Conservation (phyloP, 2,888 invertebrate species). For the Metacarcinus magister region DNA sequence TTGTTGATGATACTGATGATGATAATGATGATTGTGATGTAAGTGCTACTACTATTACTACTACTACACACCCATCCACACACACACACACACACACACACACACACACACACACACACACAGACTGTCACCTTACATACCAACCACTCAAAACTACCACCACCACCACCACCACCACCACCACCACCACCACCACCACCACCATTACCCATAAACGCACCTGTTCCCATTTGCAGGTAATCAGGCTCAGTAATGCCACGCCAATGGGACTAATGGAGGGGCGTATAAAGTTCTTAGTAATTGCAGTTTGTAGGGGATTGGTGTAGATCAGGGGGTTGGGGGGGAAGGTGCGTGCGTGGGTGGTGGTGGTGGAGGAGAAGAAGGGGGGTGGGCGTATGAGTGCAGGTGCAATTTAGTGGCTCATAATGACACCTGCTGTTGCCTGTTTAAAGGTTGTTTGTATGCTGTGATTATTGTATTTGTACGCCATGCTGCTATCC, state of each 20-base stretch:
- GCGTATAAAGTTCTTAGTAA: slow-evolving; percentile 41
- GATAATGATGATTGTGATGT: too few relatives aligned
- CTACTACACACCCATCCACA: not conserved
- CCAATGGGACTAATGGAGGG: slow-evolving; percentile 10
- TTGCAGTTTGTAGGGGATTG: not conserved
- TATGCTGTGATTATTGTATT: not conserved
- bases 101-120: not conserved
- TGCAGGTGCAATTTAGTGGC: not conserved
- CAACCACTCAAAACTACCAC: not conserved
- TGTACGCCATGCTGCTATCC: not conserved
- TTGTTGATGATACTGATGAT: not conserved
- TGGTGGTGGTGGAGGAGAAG: not conserved
- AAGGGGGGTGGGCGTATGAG: not conserved
- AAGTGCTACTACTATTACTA: not conserved
- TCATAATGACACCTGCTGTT: not conserved
- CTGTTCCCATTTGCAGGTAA: not conserved
- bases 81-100: too few relatives aligned
- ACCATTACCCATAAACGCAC: slow-evolving; percentile 15
- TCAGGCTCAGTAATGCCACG: not conserved
- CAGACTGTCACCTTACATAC: too few relatives aligned
- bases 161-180: not conserved
- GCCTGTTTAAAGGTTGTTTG: not conserved
- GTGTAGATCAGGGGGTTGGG: not conserved
- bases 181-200: not conserved
- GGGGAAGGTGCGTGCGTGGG: not conserved